A percentile compares a stretch with the other conserved stretches of the same genome.
phyloP scores from a whole-genome alignment of 2,888 invertebrate species.

The Octonoba sinensis region DNA sequence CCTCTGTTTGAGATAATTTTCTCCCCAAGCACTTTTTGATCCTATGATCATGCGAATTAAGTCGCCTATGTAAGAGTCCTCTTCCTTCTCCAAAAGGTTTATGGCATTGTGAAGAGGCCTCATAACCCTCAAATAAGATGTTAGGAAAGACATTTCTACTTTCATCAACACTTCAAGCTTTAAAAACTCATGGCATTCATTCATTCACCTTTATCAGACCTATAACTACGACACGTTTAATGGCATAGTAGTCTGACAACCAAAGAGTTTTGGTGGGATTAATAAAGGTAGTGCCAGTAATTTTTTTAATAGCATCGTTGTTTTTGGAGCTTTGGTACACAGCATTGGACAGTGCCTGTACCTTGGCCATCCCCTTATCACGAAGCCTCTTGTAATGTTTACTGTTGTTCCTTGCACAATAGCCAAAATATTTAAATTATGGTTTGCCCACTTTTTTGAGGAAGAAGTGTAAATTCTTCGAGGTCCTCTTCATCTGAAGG shows the following conservation, averaged over 20 bases:
- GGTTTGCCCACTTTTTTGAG: neutral
- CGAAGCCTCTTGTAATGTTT: neutral
- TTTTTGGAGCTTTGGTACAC: neutral
- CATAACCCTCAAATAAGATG: too few species aligned
- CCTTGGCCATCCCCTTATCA: slow-evolving; percentile 1
- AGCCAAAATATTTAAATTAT: neutral
- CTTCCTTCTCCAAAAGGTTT: too few species aligned
- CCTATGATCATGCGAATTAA: too few species aligned
- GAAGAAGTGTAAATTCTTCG: neutral
- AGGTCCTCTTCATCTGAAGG: neutral
- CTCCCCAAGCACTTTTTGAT: too few species aligned
- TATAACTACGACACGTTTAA: too few species aligned
- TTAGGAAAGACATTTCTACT: slow-evolving; percentile 1
- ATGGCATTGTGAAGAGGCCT: too few species aligned
- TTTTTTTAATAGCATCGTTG: too few species aligned
- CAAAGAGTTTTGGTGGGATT: too few species aligned
- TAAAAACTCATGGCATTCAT: neutral
- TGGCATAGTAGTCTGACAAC: too few species aligned
- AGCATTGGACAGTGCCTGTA: neutral
- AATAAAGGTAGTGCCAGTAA: too few species aligned
- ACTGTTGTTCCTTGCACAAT: neutral
- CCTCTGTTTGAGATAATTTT: slow-evolving; percentile 1
- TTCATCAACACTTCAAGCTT: neutral
- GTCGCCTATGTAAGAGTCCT: too few species aligned
- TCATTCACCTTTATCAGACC: neutral